A percentile compares a stretch with the other conserved stretches of the same genome.
These are phyloP conservation scores for Nerophis lumbriciformis DNA, from an alignment of 2,113 vertebrate genomes.

Conservation along the genomic window DNA sequence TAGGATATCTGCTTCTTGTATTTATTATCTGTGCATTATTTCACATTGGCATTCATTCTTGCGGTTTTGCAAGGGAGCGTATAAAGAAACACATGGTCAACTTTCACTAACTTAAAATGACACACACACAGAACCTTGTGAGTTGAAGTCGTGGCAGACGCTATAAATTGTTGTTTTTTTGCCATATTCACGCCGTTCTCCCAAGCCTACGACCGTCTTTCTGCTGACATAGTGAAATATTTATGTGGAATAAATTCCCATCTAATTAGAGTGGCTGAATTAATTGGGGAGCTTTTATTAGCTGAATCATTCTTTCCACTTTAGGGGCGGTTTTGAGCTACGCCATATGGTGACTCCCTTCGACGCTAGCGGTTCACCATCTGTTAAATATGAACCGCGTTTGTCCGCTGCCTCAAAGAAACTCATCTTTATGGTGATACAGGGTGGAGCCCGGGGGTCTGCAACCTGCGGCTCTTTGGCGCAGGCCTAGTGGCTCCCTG, in stretches of 20 bases:
- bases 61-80: background rate
- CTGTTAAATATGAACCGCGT: conserved; percentile 51
- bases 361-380: conserved; percentile 42
- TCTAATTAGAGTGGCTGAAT: conserved; percentile 67
- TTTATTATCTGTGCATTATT: no score
- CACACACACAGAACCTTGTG: background rate
- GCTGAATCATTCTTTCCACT: conserved; percentile 54
- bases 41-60: no score
- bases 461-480: no score
- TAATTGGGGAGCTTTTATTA: conserved; percentile 69
- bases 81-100: background rate
- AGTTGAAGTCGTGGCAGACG: background rate
- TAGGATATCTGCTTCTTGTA: no score
- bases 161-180: background rate
- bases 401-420: conserved; percentile 27
- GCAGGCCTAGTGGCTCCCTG: no score
- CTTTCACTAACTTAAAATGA: background rate
- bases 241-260: conserved; percentile 65
- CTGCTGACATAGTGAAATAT: conserved; percentile 66
- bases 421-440: conserved; percentile 22
- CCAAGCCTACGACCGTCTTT: conserved; percentile 32
- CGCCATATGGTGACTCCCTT: conserved; percentile 56
- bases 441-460: conserved; percentile 5
- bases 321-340: conserved; percentile 54
- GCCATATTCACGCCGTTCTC: conserved; percentile 28